Percentiles rank a stretch among this genome's conserved stretches.
These are phyloP conservation scores for Vidua chalybeata DNA, from an alignment of 2,113 vertebrate genomes.

Conservation along the genomic window DNA sequence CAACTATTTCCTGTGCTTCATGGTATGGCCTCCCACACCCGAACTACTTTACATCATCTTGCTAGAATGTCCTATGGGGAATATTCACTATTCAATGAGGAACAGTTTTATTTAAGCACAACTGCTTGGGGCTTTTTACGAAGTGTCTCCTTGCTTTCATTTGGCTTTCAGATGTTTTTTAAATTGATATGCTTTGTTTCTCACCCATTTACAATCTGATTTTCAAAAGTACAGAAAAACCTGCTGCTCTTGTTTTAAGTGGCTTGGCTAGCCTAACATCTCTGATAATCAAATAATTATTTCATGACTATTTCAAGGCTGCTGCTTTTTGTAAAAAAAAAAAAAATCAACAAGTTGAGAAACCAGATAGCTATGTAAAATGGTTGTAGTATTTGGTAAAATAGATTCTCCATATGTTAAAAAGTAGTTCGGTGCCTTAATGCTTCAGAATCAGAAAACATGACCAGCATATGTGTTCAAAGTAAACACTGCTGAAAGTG, in stretches of 20 bases:
- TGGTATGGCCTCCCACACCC: conserved; percentile 77
- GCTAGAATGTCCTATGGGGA: conserved; percentile 73
- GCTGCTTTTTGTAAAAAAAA: background rate
- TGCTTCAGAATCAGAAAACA: background rate
- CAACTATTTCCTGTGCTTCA: conserved; percentile 79
- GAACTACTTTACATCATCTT: conserved; percentile 77
- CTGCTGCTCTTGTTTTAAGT: background rate
- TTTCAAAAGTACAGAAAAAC: background rate
- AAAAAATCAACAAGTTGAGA: background rate
- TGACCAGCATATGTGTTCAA: background rate
- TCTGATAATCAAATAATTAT: background rate
- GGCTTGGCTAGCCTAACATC: background rate
- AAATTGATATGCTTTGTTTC: background rate
- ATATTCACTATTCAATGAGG: conserved; percentile 64
- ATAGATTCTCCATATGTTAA: background rate
- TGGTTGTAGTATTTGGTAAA: background rate
- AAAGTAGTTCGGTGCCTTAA: background rate
- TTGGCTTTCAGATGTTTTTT: background rate
- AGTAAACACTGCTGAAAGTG: background rate
- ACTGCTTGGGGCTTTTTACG: background rate
- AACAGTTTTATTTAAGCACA: conserved; percentile 65
- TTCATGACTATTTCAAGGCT: background rate
- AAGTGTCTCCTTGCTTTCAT: background rate
- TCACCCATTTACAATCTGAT: background rate
- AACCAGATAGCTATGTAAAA: background rate